A percentile compares a stretch with the other conserved stretches of the same genome.
Evolutionary conservation across 2,888 invertebrate genomes (phyloP).

Genomic region (Thumatha senex): DNA sequence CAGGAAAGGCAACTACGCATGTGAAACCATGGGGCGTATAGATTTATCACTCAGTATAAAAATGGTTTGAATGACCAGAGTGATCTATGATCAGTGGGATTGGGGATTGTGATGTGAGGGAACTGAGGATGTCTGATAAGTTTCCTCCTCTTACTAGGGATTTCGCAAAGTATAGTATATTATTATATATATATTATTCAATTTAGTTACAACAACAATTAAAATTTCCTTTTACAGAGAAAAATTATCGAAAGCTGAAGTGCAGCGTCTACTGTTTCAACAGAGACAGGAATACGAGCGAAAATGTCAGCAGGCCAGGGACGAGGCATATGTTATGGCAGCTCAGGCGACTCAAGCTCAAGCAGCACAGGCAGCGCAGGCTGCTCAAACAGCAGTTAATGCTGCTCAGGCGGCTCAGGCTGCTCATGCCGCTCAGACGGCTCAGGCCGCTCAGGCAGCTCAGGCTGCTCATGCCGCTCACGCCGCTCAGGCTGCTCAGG

Average conservation of each 20-base stretch:
- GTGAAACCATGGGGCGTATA: too few relatives aligned
- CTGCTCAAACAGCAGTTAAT: not conserved
- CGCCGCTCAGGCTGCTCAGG: not conserved
- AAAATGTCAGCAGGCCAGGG: conserved; percentile 15
- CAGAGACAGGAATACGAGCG: conserved; percentile 24
- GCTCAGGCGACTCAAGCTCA: not conserved
- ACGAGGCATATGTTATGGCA: not conserved
- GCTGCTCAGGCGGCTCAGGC: not conserved
- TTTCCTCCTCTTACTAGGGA: too few relatives aligned
- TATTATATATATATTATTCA: too few relatives aligned
- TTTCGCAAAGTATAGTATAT: too few relatives aligned
- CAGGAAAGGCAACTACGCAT: too few relatives aligned
- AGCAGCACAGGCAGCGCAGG: not conserved
- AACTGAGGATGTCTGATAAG: too few relatives aligned
- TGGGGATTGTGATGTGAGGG: too few relatives aligned
- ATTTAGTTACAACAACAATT: too few relatives aligned
- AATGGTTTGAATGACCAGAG: too few relatives aligned
- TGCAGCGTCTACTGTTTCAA: conserved; percentile 15
- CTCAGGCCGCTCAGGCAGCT: not conserved
- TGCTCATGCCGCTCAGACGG: not conserved
- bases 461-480: not conserved
- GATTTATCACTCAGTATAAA: too few relatives aligned
- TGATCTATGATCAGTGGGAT: too few relatives aligned
- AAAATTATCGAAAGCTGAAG: conserved; percentile 13
- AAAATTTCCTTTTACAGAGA: conserved; percentile 3